Evolutionary conservation across 2,888 invertebrate species (phyloP).

Genomic region (Dione vanillae): DNA sequence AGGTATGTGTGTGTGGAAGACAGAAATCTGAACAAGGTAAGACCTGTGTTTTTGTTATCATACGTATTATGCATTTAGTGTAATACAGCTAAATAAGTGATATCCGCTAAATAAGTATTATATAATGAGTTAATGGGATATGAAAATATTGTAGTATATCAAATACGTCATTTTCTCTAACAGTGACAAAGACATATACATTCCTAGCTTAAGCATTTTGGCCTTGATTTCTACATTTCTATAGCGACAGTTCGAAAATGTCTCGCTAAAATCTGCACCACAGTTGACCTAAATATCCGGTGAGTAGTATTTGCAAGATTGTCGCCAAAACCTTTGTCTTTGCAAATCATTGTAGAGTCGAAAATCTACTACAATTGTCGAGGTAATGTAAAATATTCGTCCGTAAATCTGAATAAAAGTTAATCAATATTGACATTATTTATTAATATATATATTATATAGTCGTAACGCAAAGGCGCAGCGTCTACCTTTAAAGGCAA

Average conservation of each 20-base stretch:
- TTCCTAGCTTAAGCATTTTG: background rate
- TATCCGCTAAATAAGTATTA: too few relatives aligned
- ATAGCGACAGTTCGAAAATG: constrained; percentile 17
- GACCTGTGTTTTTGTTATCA: background rate
- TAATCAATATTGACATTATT: background rate
- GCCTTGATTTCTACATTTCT: constrained; percentile 22
- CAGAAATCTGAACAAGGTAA: too few relatives aligned
- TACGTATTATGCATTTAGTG: background rate
- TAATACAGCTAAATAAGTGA: too few relatives aligned
- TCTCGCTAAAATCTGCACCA: constrained; percentile 23
- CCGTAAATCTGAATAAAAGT: background rate
- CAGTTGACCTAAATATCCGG: constrained; percentile 34
- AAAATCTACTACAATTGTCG: constrained; percentile 9
- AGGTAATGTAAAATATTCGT: background rate
- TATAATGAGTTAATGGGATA: too few relatives aligned
- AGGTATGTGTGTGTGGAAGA: too few relatives aligned
- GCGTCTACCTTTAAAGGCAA: too few relatives aligned
- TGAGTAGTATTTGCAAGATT: constrained; percentile 25
- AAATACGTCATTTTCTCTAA: background rate
- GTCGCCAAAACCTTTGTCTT: constrained; percentile 32
- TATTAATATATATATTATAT: background rate
- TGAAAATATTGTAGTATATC: background rate
- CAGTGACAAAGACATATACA: background rate
- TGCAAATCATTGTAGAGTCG: constrained; percentile 9
- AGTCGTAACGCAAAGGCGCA: too few relatives aligned